These are phyloP conservation scores for Ctenopoma multispine DNA, from an alignment of 2,797 vertebrate species.

Conservation along the genomic window DNA sequence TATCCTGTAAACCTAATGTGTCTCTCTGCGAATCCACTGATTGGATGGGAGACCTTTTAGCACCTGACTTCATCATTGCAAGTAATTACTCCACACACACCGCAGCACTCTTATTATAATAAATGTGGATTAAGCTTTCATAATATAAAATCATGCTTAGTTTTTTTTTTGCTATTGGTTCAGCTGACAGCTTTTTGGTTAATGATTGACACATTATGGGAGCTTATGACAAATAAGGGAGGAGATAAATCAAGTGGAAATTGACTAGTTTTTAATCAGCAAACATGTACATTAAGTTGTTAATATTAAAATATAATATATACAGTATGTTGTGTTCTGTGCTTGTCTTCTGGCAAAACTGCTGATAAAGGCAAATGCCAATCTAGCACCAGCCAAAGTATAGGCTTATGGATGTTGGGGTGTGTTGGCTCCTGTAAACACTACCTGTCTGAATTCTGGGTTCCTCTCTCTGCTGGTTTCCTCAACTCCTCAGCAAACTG, in stretches of 20 bases:
- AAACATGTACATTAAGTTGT: neutral
- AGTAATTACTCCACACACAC: conserved; percentile 49
- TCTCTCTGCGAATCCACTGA: conserved; percentile 26
- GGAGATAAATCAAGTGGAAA: conserved; percentile 20
- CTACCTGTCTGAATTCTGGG: conserved; percentile 57
- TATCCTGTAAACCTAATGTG: conserved; percentile 28
- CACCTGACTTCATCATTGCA: conserved; percentile 48
- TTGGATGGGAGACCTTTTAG: conserved; percentile 49
- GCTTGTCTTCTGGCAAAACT: conserved; percentile 18
- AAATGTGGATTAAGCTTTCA: conserved; percentile 45
- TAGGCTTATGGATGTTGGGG: conserved; percentile 19
- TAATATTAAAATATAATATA: conserved; percentile 34
- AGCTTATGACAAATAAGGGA: conserved; percentile 51
- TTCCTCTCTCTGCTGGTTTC: conserved; percentile 34
- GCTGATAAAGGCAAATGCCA: conserved; percentile 25
- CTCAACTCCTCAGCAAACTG: conserved; percentile 26
- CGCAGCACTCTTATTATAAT: conserved; percentile 33
- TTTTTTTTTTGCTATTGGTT: conserved; percentile 36
- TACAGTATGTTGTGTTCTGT: neutral
- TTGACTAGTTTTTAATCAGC: conserved; percentile 15
- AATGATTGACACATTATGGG: conserved; percentile 51
- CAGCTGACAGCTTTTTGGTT: conserved; percentile 52
- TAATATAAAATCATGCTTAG: conserved; percentile 22
- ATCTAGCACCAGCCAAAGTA: conserved; percentile 31
- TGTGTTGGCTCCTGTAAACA: conserved; percentile 36